Base-by-base conservation (phyloP, 2,888 invertebrate species). In the Synergus umbraculus region DNA sequence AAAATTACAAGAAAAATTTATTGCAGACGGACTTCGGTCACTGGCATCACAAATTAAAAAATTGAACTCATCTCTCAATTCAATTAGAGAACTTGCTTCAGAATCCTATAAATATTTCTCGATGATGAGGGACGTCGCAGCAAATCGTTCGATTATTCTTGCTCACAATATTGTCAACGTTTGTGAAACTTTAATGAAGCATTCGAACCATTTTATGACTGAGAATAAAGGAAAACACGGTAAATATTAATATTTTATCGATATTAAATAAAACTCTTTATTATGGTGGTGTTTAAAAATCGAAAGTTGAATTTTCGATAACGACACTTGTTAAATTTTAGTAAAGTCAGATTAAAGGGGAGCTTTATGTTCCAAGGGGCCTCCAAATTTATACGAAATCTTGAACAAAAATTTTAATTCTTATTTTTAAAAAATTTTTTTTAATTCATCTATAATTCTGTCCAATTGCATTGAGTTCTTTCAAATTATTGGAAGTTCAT, bases 51-150 rank as follows among this genome's bases (percentile, higher is more conserved):
- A 90, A 84, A 82, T 81, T 13, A 85, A 88, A 64, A 84, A 88
- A 83, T 81, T 86, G 3, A 91, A 89, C 82, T 81, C 80, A 3
- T 76, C 76, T 44, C 82, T 90, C 60, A 86, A 88, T 69, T 89
- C 92, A 13, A 86, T 89, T 10, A 90, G 89, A 82, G 92, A 92
- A 83, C 88, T 92, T 63, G 91, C 92, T 58, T 85, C 89, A 49
- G 90, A 91, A 87, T 87, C 90, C n/a, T 92, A 90, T 64, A 89
- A 87, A 80, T 92, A 91, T 86, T 90, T 92, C 22, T 90, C 90
- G 76, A 90, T 90, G 13, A 86, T 93, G 18, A 83, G 88, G 13
- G 90, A 91, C 77, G 90, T 93, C 78, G 91, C 90, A 13, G 89
- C 90, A 7, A 87, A 88, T 69, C 89, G 93, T 83, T 88, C 91